A percentile compares a stretch with the other conserved stretches of the same genome.
Evolutionary conservation across 2,797 vertebrate species (phyloP).

Genomic region (Gephyroberyx darwinii): DNA sequence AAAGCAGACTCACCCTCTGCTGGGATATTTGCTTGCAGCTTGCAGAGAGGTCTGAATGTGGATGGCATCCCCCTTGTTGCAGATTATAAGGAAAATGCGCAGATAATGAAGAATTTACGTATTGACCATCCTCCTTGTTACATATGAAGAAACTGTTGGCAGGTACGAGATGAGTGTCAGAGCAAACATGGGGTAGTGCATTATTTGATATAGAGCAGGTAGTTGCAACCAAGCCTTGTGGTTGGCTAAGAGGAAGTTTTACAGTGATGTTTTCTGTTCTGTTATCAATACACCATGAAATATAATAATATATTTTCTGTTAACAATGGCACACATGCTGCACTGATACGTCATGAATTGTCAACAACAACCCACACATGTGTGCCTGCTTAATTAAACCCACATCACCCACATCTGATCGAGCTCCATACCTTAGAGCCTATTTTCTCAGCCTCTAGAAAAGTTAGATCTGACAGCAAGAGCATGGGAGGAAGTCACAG

Average conservation of each 20-base stretch:
- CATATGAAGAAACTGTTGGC: too few relatives aligned
- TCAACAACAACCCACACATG: neutral
- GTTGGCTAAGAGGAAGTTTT: too few relatives aligned
- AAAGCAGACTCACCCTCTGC: neutral
- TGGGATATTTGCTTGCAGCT: neutral
- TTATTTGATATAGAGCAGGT: too few relatives aligned
- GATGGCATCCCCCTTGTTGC: too few relatives aligned
- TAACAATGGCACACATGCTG: conserved; percentile 4
- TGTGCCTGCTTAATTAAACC: conserved; percentile 2
- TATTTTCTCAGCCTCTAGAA: neutral
- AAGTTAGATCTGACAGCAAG: conserved; percentile 1
- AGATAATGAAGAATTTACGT: too few relatives aligned
- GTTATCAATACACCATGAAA: neutral
- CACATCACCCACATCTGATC: conserved; percentile 17
- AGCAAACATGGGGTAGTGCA: neutral
- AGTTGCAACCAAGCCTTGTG: too few relatives aligned
- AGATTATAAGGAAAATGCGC: too few relatives aligned
- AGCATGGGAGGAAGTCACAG: conserved; percentile 33
- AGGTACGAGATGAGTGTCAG: neutral
- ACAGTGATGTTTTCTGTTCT: neutral
- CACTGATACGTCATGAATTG: conserved; percentile 23
- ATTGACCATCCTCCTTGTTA: too few relatives aligned
- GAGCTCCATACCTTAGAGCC: too few relatives aligned
- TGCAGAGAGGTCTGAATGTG: neutral
- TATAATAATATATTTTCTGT: neutral